Evolutionary conservation across 2,888 invertebrate genomes (phyloP).

Genomic region (Drosophila dives): DNA sequence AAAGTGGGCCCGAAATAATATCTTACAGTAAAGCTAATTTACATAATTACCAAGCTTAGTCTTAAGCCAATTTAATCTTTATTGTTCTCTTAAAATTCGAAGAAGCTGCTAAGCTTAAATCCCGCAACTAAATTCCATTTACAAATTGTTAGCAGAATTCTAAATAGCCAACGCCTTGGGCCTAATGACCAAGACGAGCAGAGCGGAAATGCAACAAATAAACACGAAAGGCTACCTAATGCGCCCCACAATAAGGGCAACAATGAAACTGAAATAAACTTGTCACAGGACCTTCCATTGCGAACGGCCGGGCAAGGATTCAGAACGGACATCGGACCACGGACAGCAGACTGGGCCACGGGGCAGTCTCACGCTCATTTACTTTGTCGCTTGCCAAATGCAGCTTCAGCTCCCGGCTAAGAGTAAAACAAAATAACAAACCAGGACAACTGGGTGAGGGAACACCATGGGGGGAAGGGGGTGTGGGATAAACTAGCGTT

Average conservation of each 20-base stretch:
- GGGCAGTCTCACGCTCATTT: constrained; percentile 65
- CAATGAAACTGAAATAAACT: constrained; percentile 68
- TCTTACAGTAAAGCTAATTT: not conserved
- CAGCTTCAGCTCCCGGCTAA: constrained; percentile 32
- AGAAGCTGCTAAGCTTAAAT: not conserved
- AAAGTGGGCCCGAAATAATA: not conserved
- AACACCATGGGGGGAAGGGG: constrained; percentile 8
- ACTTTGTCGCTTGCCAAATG: constrained; percentile 54
- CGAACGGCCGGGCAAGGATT: constrained; percentile 1
- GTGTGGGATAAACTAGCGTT: constrained; percentile 50
- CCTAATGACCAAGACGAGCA: constrained; percentile 66
- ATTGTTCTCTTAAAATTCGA: not conserved
- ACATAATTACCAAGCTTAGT: not conserved
- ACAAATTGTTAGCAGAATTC: constrained; percentile 48
- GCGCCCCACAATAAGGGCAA: constrained; percentile 37
- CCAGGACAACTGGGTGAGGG: constrained; percentile 1
- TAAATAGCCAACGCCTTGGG: constrained; percentile 45
- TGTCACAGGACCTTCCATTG: constrained; percentile 53
- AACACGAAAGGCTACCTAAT: constrained; percentile 63
- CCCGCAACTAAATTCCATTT: constrained; percentile 32
- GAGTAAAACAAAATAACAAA: constrained; percentile 52
- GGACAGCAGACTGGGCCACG: constrained; percentile 21
- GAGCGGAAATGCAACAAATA: constrained; percentile 73
- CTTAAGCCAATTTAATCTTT: not conserved
- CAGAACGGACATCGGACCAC: constrained; percentile 8